Percentiles rank a stretch among this genome's conserved stretches.
phyloP scores from a whole-genome alignment of 2,797 vertebrate species.

The Molothrus ater region DNA sequence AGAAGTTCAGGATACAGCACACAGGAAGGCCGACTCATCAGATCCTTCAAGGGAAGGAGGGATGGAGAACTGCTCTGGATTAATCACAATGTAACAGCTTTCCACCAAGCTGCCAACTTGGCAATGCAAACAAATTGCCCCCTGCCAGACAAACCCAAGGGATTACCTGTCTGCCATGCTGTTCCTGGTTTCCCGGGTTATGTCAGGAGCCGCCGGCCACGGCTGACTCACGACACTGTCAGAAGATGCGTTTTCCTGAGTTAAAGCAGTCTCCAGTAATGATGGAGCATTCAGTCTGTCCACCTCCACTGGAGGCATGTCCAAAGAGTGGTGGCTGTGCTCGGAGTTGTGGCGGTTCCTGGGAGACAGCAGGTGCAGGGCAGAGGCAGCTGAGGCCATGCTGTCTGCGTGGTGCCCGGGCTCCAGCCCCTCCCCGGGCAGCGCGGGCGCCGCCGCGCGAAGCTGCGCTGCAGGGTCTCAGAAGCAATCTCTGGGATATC shows the following conservation, averaged over 20 bases:
- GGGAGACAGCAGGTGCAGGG: constrained; percentile 90
- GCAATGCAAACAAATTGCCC: background rate
- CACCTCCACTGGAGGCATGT: constrained; percentile 83
- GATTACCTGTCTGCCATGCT: constrained; percentile 90
- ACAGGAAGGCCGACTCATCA: background rate
- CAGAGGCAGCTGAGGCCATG: constrained; percentile 94
- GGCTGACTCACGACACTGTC: constrained; percentile 81
- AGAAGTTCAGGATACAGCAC: background rate
- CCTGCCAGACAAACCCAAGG: background rate
- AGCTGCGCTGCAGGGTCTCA: constrained; percentile 86
- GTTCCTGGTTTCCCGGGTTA: constrained; percentile 95
- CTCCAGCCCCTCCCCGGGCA: constrained; percentile 71
- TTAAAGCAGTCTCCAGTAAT: constrained; percentile 86
- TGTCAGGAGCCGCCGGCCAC: constrained; percentile 96
- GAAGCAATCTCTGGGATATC: constrained; percentile 97
- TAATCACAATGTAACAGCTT: background rate
- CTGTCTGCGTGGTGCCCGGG: constrained; percentile 83
- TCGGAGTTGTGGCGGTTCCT: constrained; percentile 81
- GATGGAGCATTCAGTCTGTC: constrained; percentile 87
- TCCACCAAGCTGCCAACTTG: background rate
- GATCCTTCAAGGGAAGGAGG: background rate
- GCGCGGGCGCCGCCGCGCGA: constrained; percentile 53
- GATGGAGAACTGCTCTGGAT: background rate
- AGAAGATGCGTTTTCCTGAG: constrained; percentile 84
- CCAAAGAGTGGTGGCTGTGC: constrained; percentile 82